These are phyloP conservation scores for Axinella damicornis DNA, from an alignment of 37 sponge, comb jelly and placozoan species.

Conservation along the genomic window DNA sequence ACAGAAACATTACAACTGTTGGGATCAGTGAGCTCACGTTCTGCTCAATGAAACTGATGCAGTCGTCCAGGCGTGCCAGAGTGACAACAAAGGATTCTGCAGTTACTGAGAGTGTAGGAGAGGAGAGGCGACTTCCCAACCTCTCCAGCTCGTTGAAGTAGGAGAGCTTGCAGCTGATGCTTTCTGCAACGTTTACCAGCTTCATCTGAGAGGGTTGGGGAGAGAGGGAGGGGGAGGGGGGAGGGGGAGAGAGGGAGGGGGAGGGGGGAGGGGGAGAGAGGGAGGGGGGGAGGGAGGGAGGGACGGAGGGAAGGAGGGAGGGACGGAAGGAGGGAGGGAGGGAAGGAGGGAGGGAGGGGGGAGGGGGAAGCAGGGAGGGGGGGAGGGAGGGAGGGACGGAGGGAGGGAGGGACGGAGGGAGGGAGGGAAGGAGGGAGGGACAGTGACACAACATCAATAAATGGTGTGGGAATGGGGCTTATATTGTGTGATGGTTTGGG, in stretches of 20 bases:
- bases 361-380: background rate
- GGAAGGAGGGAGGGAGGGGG: background rate
- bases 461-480: too few relatives aligned
- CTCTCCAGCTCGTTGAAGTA: slow-evolving; percentile 94
- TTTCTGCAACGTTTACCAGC: slow-evolving; percentile 79
- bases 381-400: too few relatives aligned
- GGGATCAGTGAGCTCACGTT: slow-evolving; percentile 67
- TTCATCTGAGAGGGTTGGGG: slow-evolving; percentile 63
- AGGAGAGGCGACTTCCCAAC: slow-evolving; percentile 76
- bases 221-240: background rate
- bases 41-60: slow-evolving; percentile 88
- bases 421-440: too few relatives aligned
- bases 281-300: too few relatives aligned
- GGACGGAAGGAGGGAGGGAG: too few relatives aligned
- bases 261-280: too few relatives aligned
- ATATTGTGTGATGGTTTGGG: too few relatives aligned
- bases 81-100: slow-evolving; percentile 77
- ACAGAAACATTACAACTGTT: too few relatives aligned
- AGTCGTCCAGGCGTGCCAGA: slow-evolving; percentile 93
- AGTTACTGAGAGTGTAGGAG: slow-evolving; percentile 82
- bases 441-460: too few relatives aligned
- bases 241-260: background rate
- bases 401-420: too few relatives aligned
- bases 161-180: slow-evolving; percentile 82
- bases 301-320: too few relatives aligned